These are phyloP conservation scores for Ptyas mucosa DNA, from an alignment of 2,113 vertebrate species.

Conservation along the genomic window DNA sequence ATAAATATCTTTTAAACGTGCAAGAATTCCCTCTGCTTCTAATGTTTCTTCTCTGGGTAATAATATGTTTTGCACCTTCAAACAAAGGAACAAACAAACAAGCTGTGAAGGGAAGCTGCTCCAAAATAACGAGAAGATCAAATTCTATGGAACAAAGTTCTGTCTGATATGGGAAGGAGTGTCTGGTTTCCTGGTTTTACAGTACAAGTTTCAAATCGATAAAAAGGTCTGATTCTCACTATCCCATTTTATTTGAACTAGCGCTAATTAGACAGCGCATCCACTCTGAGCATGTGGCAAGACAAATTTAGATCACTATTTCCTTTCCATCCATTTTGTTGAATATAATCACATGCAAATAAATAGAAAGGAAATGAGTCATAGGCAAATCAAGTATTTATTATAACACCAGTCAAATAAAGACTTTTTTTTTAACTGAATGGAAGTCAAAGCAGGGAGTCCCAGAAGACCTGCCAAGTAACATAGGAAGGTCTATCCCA, in stretches of 20 bases:
- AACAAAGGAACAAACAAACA: neutral
- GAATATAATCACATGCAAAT: neutral
- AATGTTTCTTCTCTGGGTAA: neutral
- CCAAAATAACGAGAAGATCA: neutral
- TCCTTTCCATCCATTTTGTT: neutral
- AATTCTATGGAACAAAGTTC: neutral
- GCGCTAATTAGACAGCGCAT: constrained; percentile 16
- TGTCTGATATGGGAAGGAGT: neutral
- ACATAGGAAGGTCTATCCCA: neutral
- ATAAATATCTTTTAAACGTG: neutral
- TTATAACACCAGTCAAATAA: neutral
- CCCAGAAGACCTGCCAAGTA: neutral
- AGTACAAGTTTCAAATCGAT: neutral
- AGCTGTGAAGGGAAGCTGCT: neutral
- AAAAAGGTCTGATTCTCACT: constrained; percentile 2
- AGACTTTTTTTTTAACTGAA: neutral
- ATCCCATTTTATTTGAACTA: constrained; percentile 1
- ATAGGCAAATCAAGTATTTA: neutral
- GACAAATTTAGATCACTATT: neutral
- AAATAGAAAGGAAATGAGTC: neutral
- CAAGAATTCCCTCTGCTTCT: neutral
- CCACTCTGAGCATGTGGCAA: constrained; percentile 9
- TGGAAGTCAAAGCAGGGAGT: neutral
- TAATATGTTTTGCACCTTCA: neutral
- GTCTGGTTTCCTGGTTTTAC: neutral